Percentiles rank a stretch among this genome's conserved stretches.
These are phyloP conservation scores for Cylas formicarius DNA, from an alignment of 1,140 invertebrate species.

Conservation along the genomic window DNA sequence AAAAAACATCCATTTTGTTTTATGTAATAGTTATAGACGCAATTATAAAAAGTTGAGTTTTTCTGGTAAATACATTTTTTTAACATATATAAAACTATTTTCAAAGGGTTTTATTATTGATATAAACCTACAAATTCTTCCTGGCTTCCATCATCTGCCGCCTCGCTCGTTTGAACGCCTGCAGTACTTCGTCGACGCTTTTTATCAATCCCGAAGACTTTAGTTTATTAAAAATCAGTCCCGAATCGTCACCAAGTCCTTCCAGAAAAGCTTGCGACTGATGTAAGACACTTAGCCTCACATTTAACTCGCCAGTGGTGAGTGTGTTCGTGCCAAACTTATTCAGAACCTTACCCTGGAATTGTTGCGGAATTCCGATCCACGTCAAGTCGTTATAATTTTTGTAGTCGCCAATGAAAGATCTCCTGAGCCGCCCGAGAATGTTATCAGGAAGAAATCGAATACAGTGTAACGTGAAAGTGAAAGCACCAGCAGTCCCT, in stretches of 20 bases:
- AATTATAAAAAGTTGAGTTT: too few species aligned
- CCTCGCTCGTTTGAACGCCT: slow-evolving; percentile 33
- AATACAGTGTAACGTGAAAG: slow-evolving; percentile 29
- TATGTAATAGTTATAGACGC: too few species aligned
- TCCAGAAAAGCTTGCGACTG: slow-evolving; percentile 34
- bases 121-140: slow-evolving; percentile 21
- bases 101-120: neutral
- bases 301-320: slow-evolving; percentile 25
- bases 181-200: slow-evolving; percentile 34
- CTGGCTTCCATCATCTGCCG: slow-evolving; percentile 33
- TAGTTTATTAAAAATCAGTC: slow-evolving; percentile 29
- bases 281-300: slow-evolving; percentile 30
- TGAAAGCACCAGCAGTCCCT: slow-evolving; percentile 25
- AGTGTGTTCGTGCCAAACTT: slow-evolving; percentile 31
- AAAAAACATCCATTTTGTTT: too few species aligned
- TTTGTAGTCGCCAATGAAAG: slow-evolving; percentile 35
- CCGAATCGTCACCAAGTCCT: slow-evolving; percentile 8
- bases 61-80: too few species aligned
- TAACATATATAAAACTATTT: neutral
- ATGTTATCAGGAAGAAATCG: slow-evolving; percentile 23
- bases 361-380: slow-evolving; percentile 25
- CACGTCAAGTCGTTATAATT: slow-evolving; percentile 33
- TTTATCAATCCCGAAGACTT: slow-evolving; percentile 31
- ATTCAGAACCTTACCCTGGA: slow-evolving; percentile 30
- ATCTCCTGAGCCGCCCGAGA: slow-evolving; percentile 27